A percentile compares a stretch with the other conserved stretches of the same genome.
Conservation (phyloP, 2,797 vertebrate genomes). For the Ctenopoma kingsleyae region DNA sequence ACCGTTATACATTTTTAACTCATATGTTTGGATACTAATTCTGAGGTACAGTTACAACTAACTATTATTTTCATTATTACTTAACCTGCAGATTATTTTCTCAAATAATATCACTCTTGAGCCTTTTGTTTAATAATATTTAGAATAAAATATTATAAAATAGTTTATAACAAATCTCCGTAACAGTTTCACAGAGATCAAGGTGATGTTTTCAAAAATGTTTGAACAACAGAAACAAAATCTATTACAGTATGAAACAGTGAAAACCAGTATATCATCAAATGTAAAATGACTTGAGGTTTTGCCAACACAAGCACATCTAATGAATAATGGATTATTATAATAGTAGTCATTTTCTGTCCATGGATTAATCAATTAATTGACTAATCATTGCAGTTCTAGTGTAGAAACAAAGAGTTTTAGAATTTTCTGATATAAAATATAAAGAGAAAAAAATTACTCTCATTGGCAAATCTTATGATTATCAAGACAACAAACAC, state of each 20-base stretch:
- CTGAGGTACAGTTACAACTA: neutral
- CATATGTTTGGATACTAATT: conserved; percentile 13
- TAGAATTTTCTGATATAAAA: neutral
- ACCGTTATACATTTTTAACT: conserved; percentile 25
- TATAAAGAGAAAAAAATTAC: neutral
- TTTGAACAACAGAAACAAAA: neutral
- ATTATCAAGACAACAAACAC: neutral
- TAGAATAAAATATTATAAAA: neutral
- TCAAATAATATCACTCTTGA: neutral
- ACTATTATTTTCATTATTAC: conserved; percentile 9
- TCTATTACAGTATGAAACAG: neutral
- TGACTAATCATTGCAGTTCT: neutral
- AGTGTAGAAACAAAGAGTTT: neutral
- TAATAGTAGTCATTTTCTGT: neutral
- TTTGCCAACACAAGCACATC: neutral
- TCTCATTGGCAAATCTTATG: neutral
- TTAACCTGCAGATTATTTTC: conserved; percentile 16
- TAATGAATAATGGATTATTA: neutral
- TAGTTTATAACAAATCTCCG: neutral
- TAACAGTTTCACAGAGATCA: neutral
- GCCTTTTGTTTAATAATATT: no score
- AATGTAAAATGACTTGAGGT: neutral
- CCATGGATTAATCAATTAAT: neutral
- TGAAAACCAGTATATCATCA: neutral
- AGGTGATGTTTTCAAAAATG: conserved; percentile 12